phyloP scores from a whole-genome alignment of 92 coral and sea anemone species.

The Porites rus region DNA sequence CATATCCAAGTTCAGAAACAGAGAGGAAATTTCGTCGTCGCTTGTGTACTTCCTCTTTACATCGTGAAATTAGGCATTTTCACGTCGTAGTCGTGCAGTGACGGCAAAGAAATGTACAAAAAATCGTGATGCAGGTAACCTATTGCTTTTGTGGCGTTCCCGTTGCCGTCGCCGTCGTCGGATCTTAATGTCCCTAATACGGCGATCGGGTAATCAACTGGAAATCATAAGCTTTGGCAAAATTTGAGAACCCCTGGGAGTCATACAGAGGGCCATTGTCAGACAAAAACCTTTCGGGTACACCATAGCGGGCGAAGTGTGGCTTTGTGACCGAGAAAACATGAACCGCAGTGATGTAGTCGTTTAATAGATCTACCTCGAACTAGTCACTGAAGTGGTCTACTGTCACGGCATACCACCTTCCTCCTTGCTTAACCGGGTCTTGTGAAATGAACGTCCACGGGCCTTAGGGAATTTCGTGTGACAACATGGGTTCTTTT shows the following conservation, averaged over 20 bases:
- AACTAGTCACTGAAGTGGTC: slow-evolving; percentile 41
- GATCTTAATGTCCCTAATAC: too few relatives aligned
- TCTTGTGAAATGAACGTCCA: background rate
- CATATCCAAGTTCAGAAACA: too few relatives aligned
- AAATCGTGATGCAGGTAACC: too few relatives aligned
- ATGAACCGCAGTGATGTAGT: slow-evolving; percentile 38
- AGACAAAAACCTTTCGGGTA: background rate
- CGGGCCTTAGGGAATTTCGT: slow-evolving; percentile 28
- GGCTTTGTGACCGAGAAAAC: slow-evolving; percentile 44
- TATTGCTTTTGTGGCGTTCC: too few relatives aligned
- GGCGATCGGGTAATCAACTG: too few relatives aligned
- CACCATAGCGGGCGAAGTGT: background rate
- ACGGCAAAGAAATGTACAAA: too few relatives aligned
- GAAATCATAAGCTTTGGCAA: too few relatives aligned
- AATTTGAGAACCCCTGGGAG: slow-evolving; percentile 13
- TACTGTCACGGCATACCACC: slow-evolving; percentile 9
- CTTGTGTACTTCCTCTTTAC: too few relatives aligned
- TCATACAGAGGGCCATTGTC: background rate
- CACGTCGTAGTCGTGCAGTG: too few relatives aligned
- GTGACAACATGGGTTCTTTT: slow-evolving; percentile 47
- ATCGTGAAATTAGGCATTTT: too few relatives aligned
- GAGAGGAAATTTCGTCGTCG: too few relatives aligned
- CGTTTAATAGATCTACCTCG: slow-evolving; percentile 23
- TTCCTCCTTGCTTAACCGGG: slow-evolving; percentile 8
- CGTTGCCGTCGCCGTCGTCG: too few relatives aligned